Base-by-base conservation (phyloP, 1,140 invertebrate genomes). In the Drosophila ironensis region DNA sequence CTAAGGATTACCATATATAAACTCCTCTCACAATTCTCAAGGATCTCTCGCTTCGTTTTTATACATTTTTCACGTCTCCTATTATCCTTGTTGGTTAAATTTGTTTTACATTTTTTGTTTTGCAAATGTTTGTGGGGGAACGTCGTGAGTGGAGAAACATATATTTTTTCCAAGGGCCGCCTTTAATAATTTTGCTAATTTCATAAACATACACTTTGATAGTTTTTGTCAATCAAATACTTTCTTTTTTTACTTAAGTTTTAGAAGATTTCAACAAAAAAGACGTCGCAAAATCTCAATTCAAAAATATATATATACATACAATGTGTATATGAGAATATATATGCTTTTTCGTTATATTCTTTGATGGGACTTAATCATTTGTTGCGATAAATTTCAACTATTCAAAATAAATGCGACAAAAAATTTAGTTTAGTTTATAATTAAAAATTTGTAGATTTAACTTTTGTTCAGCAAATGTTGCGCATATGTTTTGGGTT, bases 341-440 rank as follows among this genome's bases (percentile, higher is more conserved):
- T 46, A 53, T 53, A 19, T 64, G 19, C 17, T 19, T 6, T n/a
- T 19, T 8, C 2, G n/a, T n/a, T n/a, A n/a, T n/a, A n/a, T n/a
- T n/a, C n/a, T n/a, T n/a, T n/a, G n/a, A n/a, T n/a, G 28, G 28
- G 27, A 8, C 27, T 28, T 28, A n/a, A n/a, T n/a, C n/a, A n/a
- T 44, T 54, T 14, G 30, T 46, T 40, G 30, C 17, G 8, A 66
- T 80, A 80, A 80, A 80, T 81, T 80, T 80, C 35, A 80, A 67
- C 76, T 80, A 80, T 64, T 75, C 28, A 75, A 78, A 71, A 60
- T 60, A 71, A 80, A 75, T 81, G 59, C 66, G 60, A 50, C 20
- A 66, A 75, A 71, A 37, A 70, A 71, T 80, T 80, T 71, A 60
- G 70, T 80, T 70, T 80, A 73, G 66, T 52, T 54, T 70, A 71